Conservation (phyloP, 2,888 invertebrate species). For the Synanthedon andrenaeformis region DNA sequence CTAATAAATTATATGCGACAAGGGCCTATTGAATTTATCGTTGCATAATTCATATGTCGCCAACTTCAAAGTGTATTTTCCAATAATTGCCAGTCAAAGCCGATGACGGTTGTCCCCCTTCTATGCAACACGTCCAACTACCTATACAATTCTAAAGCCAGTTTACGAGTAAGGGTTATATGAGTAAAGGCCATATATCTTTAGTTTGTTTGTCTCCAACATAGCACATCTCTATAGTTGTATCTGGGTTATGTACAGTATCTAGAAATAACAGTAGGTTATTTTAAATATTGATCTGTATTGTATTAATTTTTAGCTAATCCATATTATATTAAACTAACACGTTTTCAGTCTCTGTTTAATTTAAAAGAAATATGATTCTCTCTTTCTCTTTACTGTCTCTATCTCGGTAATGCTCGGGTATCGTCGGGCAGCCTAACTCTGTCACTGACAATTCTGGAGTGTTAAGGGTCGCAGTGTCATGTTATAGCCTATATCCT, state of each 20-base stretch:
- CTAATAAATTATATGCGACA: neutral
- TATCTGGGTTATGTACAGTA: conserved; percentile 42
- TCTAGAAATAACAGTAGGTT: neutral
- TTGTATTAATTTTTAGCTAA: too few species aligned
- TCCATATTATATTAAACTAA: too few species aligned
- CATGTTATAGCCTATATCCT: too few species aligned
- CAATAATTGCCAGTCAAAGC: neutral
- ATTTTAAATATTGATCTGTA: too few species aligned
- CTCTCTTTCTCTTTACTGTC: too few species aligned
- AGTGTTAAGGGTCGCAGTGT: too few species aligned
- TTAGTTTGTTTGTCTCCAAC: conserved; percentile 44
- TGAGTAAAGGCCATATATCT: conserved; percentile 34
- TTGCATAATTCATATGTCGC: neutral
- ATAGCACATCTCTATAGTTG: conserved; percentile 6
- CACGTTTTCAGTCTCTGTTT: too few species aligned
- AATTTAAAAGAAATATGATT: too few species aligned
- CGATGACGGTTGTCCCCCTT: conserved; percentile 17
- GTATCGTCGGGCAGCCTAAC: too few species aligned
- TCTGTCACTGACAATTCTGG: too few species aligned
- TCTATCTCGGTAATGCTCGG: too few species aligned
- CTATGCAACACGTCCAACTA: conserved; percentile 9
- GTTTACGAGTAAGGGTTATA: conserved; percentile 16
- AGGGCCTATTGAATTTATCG: neutral
- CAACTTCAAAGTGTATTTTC: neutral
- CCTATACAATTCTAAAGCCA: conserved; percentile 31